These are phyloP conservation scores for mouse (Mus musculus) DNA, from an alignment of 2,113 vertebrate genomes.

Conservation along the genomic window DNA sequence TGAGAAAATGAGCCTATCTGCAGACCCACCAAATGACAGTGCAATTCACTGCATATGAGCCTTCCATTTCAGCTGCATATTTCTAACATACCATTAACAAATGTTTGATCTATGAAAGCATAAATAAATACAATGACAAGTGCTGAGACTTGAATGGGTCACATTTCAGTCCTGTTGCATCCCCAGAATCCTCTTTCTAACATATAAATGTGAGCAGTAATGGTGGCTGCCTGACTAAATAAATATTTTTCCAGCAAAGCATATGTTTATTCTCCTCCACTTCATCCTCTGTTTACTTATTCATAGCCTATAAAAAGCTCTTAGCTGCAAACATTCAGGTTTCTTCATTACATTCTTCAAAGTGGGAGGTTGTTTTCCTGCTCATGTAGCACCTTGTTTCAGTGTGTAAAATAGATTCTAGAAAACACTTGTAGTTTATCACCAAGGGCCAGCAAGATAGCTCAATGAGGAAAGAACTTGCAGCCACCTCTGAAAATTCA, in stretches of 20 bases:
- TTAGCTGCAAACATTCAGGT: conserved; percentile 51
- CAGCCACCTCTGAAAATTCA: too few relatives aligned
- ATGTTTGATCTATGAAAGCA: not conserved
- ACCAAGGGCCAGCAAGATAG: not conserved
- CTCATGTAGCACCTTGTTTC: not conserved
- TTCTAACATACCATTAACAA: not conserved
- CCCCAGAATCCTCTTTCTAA: not conserved
- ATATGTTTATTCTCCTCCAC: conserved; percentile 20
- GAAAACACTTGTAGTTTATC: not conserved
- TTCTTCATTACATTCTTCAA: conserved; percentile 56
- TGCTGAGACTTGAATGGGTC: not conserved
- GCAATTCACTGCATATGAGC: not conserved
- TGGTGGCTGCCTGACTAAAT: not conserved
- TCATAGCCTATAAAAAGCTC: conserved; percentile 68
- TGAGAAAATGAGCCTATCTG: not conserved
- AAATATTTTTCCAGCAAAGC: conserved; percentile 41
- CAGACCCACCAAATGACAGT: not conserved
- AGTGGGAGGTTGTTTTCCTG: conserved; percentile 34
- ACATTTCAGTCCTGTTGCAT: not conserved
- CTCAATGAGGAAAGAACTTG: not conserved
- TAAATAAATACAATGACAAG: not conserved
- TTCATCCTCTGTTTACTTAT: conserved; percentile 64
- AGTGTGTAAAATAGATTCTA: not conserved
- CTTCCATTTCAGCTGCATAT: not conserved
- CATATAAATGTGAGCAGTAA: not conserved